Evolutionary conservation across 2,113 vertebrate species (phyloP), one percentile per base, ranked within the genome.

Genomic region (Triplophysa rosa): DNA sequence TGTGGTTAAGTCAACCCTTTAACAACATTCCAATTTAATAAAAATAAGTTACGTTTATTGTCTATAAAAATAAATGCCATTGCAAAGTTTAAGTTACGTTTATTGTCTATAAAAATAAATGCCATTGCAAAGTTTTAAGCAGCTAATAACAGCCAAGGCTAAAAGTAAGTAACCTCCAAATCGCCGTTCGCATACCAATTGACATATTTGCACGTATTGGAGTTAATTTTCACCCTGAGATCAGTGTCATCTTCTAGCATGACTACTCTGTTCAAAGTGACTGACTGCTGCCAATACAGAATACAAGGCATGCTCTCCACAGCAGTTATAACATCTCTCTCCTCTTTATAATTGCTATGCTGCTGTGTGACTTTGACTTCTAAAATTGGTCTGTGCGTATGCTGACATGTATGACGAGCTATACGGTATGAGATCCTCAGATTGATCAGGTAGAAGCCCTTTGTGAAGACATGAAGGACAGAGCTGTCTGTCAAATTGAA

Each of bases 391-490:
- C 2, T 2, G 0, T 17, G 13, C 37, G 33, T 24, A n/a, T 2
- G 0, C 11, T 61, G 0, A 58, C 72, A 81, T 11, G 11, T n/a
- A 12, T n/a, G 5, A 6, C 62, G 2, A 19, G 10, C 4, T 49
- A 67, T 21, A 42, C 61, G 74, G 24, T 70, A 78, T 29, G 33
- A 59, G 11, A 82, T 59, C 69, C 23, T 70, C 13, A 82, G 33
- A 61, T 59, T 71, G 17, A 82, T 19, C 17, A 71, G 21, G 40
- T 82, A 82, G 2, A 64, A 11, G 8, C 80, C 75, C 7, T 70
- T 17, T 11, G 3, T 37, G 45, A 17, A 9, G n/a, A 78, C 29
- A 10, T 12, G 0, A n/a, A 82, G 14, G 13, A 21, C 12, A 45
- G 72, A 47, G 16, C 16, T 9, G 23, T 63, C 66, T 45, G 37